Evolutionary conservation across 2,797 vertebrate genomes (phyloP).

Genomic region (Momotus momota): DNA sequence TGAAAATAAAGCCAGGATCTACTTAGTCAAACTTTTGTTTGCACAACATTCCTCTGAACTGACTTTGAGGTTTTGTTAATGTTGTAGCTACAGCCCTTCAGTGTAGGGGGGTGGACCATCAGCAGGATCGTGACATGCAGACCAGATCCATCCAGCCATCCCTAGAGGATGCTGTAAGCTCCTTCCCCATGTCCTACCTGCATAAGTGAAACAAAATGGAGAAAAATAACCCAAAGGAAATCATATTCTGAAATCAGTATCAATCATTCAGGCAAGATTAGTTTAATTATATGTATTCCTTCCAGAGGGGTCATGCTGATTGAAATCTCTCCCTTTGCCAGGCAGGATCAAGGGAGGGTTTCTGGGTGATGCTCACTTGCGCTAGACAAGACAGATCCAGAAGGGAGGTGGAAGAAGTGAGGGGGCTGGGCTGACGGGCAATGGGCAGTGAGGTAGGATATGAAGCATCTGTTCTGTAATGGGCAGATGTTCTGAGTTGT

Average conservation of each 20-base stretch:
- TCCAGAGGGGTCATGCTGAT: background rate
- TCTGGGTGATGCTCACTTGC: background rate
- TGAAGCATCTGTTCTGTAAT: background rate
- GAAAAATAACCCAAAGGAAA: background rate
- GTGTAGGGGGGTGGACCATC: fast-evolving
- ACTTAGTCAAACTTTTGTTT: background rate
- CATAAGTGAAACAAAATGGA: background rate
- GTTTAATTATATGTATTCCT: background rate
- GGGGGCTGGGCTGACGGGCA: background rate
- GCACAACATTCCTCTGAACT: background rate
- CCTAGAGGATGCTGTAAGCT: background rate
- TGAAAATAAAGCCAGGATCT: background rate
- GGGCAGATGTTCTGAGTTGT: background rate
- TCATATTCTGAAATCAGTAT: background rate
- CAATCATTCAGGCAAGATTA: background rate
- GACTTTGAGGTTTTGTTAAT: background rate
- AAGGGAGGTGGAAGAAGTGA: background rate
- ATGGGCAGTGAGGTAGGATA: background rate
- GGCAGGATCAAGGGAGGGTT: background rate
- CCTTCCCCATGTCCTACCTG: background rate
- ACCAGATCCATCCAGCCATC: background rate
- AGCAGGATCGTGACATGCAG: background rate
- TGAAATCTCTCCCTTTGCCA: background rate
- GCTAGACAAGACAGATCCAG: background rate
- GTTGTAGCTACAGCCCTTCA: background rate